phyloP scores from a whole-genome alignment of 23 tunicate genomes.

The Ascidia mentula region DNA sequence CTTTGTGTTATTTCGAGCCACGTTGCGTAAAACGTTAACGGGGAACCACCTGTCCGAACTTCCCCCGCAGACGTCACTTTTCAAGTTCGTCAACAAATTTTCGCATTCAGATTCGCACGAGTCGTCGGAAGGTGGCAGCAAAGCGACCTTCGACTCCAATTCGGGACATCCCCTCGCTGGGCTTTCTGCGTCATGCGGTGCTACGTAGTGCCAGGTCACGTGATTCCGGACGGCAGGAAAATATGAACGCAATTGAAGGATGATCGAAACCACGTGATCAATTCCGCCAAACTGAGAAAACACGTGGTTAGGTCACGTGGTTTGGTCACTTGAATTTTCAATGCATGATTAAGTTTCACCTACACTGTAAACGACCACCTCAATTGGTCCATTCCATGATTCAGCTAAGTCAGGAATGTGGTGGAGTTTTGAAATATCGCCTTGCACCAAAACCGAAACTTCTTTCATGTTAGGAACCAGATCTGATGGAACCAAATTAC shows the following conservation, averaged over 20 bases:
- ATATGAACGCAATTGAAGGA: neutral
- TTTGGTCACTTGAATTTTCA: too few species aligned
- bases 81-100: neutral
- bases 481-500: neutral
- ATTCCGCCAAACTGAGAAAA: neutral
- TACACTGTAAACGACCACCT: neutral
- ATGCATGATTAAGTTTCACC: neutral
- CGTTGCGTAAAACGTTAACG: slow-evolving; percentile 12
- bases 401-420: neutral
- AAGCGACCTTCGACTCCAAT: neutral
- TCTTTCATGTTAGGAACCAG: neutral
- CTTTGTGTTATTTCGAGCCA: neutral
- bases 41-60: neutral
- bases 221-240: neutral
- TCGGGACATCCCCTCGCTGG: neutral
- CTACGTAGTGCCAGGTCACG: slow-evolving; percentile 15
- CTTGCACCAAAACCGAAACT: neutral
- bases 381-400: slow-evolving; percentile 1
- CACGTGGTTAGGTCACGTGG: too few species aligned
- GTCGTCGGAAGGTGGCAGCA: neutral
- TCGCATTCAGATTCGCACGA: neutral
- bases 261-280: neutral
- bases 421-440: neutral
- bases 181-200: neutral
- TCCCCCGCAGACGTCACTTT: neutral